Conservation (phyloP, 2,113 vertebrate species). For the Meles meles region DNA sequence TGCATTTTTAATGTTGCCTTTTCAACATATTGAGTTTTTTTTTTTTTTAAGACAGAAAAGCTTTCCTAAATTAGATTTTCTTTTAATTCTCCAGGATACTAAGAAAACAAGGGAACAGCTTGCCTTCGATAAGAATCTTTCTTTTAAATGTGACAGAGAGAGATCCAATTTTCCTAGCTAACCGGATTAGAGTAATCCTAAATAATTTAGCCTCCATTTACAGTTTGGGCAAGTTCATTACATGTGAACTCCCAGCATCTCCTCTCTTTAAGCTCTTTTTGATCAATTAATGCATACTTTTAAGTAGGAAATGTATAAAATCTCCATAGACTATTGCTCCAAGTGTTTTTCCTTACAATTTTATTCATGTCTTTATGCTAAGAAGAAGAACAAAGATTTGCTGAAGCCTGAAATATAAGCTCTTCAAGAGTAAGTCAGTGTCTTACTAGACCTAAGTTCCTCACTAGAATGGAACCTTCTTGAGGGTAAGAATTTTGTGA, state of each 20-base stretch:
- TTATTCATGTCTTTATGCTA: neutral
- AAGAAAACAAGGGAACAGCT: constrained; percentile 48
- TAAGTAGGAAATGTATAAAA: neutral
- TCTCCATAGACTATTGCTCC: neutral
- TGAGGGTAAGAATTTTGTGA: neutral
- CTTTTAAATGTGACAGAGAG: constrained; percentile 61
- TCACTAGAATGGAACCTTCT: neutral
- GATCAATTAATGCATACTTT: neutral
- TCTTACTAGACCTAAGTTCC: neutral
- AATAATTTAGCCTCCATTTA: constrained; percentile 51
- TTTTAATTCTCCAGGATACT: constrained; percentile 62
- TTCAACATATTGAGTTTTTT: constrained; percentile 61
- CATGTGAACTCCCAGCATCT: neutral
- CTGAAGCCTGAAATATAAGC: neutral
- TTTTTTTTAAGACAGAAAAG: constrained; percentile 52
- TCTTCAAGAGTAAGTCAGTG: neutral
- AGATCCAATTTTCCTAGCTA: constrained; percentile 60
- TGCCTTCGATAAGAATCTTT: constrained; percentile 65
- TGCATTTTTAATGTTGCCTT: constrained; percentile 58
- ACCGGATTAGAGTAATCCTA: constrained; percentile 42
- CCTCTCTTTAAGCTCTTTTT: constrained; percentile 18
- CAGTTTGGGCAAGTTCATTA: constrained; percentile 40
- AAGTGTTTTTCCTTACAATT: neutral
- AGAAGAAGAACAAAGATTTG: neutral
- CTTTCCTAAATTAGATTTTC: constrained; percentile 67